Base-by-base conservation (phyloP, 1,140 invertebrate species). In the Gerris buenoi region DNA sequence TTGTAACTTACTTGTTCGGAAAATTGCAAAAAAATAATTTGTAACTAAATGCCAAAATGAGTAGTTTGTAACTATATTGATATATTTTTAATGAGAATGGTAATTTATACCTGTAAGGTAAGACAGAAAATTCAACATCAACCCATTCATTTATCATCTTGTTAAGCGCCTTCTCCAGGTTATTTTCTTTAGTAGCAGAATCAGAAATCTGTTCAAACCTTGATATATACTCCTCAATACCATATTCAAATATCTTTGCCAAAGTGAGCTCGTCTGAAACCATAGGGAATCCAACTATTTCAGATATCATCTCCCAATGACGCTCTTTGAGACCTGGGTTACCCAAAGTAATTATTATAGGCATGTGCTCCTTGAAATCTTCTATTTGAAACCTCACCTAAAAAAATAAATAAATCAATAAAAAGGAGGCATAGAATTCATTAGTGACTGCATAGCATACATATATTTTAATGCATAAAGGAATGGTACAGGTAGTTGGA, bases 301-400 rank as follows among this genome's bases (percentile, higher is more conserved):
- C 93, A 0, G 93, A 95, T 14, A 98, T 87, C 77, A 92, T 88
- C 73, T 96, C 93, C 95, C 95, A 98, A 77, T 98, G 95, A 13
- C 95, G 83, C 14, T 85, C 85, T 74, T 96, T 89, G 81, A 98
- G 86, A 33, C 89, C 93, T 2, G 94, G 93, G 82, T 97, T 98
- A 57, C 95, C 95, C 1, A 98, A 78, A 0, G 92, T 95, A 74
- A 88, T 84, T 64, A 98, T 88, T 3, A 97, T 86, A 0, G 94
- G 92, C 83, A 97, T 83, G 74, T 96, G 85, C 60, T 89, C 88
- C 69, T 88, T 88, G 77, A 98, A 97, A 22, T 88, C 86, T 74
- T 97, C 94, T 68, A 97, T 91, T 76, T 84, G 85, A 67, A 77
- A 78, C 74, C 87, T 81, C 0, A 86, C 79, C 82, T 85, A n/a